These are phyloP conservation scores for Peucedramus taeniatus DNA, from an alignment of 2,113 vertebrate genomes.

Conservation along the genomic window DNA sequence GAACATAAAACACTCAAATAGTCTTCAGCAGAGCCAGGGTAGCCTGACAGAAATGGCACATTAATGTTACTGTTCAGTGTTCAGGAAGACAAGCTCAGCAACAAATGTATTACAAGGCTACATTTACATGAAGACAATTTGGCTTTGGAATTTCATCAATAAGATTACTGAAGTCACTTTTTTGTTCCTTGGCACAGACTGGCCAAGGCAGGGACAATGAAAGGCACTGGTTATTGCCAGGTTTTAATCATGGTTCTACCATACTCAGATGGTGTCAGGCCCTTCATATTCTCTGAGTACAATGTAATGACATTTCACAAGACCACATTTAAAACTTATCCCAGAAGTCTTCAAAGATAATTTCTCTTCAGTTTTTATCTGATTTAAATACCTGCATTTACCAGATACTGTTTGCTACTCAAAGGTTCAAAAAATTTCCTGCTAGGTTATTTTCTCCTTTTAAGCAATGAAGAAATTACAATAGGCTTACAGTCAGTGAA, in stretches of 20 bases:
- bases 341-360: background rate
- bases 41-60: background rate
- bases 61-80: background rate
- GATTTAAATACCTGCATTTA: background rate
- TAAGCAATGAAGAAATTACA: background rate
- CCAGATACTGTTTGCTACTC: background rate
- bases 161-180: background rate
- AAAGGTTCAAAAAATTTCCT: background rate
- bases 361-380: background rate
- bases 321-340: background rate
- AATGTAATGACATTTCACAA: background rate
- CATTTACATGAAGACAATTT: background rate
- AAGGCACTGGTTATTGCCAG: background rate
- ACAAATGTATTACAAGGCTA: background rate
- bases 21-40: background rate
- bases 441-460: background rate
- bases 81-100: background rate
- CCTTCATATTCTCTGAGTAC: background rate
- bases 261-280: background rate
- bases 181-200: background rate
- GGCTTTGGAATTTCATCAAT: background rate
- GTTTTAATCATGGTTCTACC: background rate
- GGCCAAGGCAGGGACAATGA: background rate
- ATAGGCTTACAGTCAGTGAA: background rate
- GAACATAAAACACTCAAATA: background rate